Percentiles rank a stretch among this genome's conserved stretches.
phyloP scores from a whole-genome alignment of 2,888 invertebrate genomes.

The Drosophila robusta region DNA sequence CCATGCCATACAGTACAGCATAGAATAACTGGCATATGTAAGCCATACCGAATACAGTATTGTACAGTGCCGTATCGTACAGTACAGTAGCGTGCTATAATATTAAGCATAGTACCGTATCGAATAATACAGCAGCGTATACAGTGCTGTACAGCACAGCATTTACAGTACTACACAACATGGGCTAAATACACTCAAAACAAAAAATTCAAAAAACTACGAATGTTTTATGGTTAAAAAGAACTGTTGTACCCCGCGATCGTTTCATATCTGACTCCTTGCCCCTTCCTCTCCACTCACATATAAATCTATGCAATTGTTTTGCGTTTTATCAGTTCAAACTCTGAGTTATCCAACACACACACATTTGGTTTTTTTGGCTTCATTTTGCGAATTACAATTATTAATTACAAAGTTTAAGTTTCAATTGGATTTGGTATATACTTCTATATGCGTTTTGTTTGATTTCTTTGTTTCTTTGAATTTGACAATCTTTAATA shows the following conservation, averaged over 20 bases:
- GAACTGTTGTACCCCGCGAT: not conserved
- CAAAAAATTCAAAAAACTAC: not conserved
- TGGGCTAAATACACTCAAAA: not conserved
- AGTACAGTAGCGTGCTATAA: not conserved
- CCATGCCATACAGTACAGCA: slow-evolving; percentile 4
- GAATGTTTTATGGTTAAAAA: not conserved
- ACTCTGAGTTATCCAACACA: slow-evolving; percentile 4
- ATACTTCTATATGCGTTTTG: slow-evolving; percentile 38
- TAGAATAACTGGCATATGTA: no score
- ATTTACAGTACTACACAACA: not conserved
- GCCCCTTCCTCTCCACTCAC: not conserved
- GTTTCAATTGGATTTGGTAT: slow-evolving; percentile 37
- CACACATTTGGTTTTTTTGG: slow-evolving; percentile 18
- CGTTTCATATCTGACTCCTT: no score
- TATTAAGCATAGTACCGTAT: not conserved
- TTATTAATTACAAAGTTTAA: slow-evolving; percentile 18
- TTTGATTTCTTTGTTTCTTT: slow-evolving; percentile 59
- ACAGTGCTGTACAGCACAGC: not conserved
- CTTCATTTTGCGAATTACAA: slow-evolving; percentile 31
- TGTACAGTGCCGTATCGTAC: not conserved
- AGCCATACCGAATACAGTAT: not conserved
- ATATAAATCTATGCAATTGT: slow-evolving; percentile 22
- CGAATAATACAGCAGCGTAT: not conserved
- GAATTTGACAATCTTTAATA: slow-evolving; percentile 19
- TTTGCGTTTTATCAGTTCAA: slow-evolving; percentile 36